These are phyloP conservation scores for Lagopus muta DNA, from an alignment of 2,113 vertebrate genomes.

Conservation along the genomic window DNA sequence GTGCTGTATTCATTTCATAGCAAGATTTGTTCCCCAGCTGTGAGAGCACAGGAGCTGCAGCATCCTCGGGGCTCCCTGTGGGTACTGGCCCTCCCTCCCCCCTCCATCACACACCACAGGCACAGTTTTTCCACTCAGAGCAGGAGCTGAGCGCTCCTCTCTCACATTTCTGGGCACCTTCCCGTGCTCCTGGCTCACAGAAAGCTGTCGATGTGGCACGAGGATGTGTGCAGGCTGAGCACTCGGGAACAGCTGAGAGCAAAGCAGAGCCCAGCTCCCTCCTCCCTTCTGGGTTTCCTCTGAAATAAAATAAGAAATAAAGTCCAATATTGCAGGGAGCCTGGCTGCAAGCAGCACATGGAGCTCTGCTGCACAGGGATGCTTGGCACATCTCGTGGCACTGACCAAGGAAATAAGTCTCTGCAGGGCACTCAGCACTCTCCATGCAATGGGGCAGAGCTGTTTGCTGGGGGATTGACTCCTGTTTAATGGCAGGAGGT, in stretches of 20 bases:
- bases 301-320: background rate
- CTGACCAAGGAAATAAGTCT: background rate
- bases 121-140: slow-evolving; percentile 41
- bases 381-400: background rate
- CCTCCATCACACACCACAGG: background rate
- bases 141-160: background rate
- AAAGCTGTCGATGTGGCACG: slow-evolving; percentile 56
- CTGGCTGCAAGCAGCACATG: rapidly evolving
- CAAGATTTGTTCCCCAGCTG: background rate
- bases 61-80: background rate
- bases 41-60: background rate
- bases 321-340: background rate
- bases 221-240: background rate
- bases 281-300: background rate
- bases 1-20: background rate
- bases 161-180: slow-evolving; percentile 6
- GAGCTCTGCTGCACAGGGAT: background rate
- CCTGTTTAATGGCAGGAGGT: background rate
- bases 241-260: background rate
- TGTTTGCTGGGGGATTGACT: background rate
- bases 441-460: too few relatives aligned
- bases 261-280: background rate
- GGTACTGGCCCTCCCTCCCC: background rate
- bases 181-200: background rate
- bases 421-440: rapidly evolving